A percentile compares a stretch with the other conserved stretches of the same genome.
Conservation (phyloP, 2,797 vertebrate species). For the Cyclura pinguis region DNA sequence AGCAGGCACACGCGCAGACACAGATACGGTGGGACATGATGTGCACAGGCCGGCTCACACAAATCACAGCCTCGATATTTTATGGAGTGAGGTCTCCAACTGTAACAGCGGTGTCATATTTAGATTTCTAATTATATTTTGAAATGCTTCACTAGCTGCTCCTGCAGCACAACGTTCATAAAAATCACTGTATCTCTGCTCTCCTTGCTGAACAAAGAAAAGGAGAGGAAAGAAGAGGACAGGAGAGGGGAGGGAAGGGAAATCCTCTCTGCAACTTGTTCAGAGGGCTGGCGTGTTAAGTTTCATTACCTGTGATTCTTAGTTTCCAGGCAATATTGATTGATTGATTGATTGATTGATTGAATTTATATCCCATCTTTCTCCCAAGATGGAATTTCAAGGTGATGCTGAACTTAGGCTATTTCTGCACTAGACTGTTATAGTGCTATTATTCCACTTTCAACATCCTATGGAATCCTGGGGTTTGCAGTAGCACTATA, state of each 20-base stretch:
- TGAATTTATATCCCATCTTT: too few species aligned
- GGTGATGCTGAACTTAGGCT: too few species aligned
- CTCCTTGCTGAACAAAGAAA: conserved; percentile 22
- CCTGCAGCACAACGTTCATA: conserved; percentile 4
- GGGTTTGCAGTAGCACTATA: too few species aligned
- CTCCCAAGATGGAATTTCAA: too few species aligned
- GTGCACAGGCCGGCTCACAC: not conserved
- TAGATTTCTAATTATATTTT: conserved; percentile 62
- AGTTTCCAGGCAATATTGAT: not conserved
- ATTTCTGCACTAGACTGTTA: too few species aligned
- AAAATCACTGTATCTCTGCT: not conserved
- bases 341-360: too few species aligned
- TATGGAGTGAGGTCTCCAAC: conserved; percentile 24
- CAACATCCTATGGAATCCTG: too few species aligned
- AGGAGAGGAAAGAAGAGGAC: not conserved
- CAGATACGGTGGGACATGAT: not conserved
- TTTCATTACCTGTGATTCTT: not conserved
- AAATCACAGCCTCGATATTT: conserved; percentile 40
- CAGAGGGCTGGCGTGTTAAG: not conserved
- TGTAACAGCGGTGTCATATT: conserved; percentile 39
- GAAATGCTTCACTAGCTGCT: conserved; percentile 49
- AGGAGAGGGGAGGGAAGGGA: not conserved
- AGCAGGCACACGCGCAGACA: not conserved
- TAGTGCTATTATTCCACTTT: too few species aligned
- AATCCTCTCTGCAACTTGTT: not conserved